phyloP scores from a whole-genome alignment of 2,113 vertebrate genomes.

The Aphyosemion australe region DNA sequence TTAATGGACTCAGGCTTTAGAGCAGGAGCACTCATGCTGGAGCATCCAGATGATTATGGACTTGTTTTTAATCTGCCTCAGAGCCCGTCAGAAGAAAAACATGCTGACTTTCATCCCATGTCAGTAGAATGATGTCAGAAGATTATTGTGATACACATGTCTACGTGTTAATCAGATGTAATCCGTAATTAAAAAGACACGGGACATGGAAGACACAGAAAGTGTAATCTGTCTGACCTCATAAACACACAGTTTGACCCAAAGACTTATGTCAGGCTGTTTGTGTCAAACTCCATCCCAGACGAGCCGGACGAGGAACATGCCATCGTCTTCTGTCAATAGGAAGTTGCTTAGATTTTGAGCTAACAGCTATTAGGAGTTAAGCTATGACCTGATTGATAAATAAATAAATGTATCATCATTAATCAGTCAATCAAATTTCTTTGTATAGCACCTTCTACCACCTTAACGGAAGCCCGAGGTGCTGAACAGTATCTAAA shows the following conservation, averaged over 20 bases:
- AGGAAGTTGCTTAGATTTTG: neutral
- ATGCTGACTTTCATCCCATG: slow-evolving; percentile 57
- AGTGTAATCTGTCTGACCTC: slow-evolving; percentile 54
- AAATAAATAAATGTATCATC: no score
- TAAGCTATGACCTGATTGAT: no score
- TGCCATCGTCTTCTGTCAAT: neutral
- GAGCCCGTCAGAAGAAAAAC: slow-evolving; percentile 48
- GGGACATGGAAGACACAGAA: slow-evolving; percentile 17
- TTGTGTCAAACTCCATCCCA: neutral
- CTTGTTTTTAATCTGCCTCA: slow-evolving; percentile 38
- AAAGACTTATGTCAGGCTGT: no score
- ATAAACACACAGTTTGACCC: slow-evolving; percentile 13
- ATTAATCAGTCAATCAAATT: no score
- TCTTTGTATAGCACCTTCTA: no score
- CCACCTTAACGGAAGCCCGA: no score
- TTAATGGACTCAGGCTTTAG: neutral
- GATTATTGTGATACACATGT: slow-evolving; percentile 33
- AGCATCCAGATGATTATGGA: slow-evolving; percentile 29
- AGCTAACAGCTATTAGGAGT: no score
- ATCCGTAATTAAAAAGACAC: slow-evolving; percentile 62
- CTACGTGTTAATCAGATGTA: slow-evolving; percentile 58
- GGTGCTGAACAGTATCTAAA: no score
- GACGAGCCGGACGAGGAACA: slow-evolving; percentile 14
- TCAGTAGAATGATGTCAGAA: slow-evolving; percentile 19
- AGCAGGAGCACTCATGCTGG: neutral